phyloP scores from a whole-genome alignment of 2,113 vertebrate species.

The Clinocottus analis region DNA sequence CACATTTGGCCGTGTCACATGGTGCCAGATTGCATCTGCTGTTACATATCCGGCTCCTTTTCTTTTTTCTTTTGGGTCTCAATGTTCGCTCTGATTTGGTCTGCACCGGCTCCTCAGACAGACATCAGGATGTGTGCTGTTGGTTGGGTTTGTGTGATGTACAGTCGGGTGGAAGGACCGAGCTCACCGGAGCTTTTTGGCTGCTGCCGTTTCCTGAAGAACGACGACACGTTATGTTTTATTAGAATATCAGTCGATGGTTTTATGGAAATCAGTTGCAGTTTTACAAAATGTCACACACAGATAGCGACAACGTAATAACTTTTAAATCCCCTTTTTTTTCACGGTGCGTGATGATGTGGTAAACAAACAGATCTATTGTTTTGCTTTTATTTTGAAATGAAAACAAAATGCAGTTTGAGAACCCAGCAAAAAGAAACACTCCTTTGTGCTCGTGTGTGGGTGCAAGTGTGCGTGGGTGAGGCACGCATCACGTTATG shows the following conservation, averaged over 20 bases:
- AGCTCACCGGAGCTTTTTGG: not conserved
- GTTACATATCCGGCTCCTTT: not conserved
- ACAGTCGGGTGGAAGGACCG: not conserved
- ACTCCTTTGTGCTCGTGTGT: not conserved
- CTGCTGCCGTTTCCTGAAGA: not conserved
- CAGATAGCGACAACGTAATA: not conserved
- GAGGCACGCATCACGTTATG: not conserved
- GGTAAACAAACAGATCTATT: not conserved
- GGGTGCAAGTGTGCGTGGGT: not conserved
- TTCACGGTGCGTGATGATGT: not conserved
- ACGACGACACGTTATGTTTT: not conserved
- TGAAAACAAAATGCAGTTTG: not conserved
- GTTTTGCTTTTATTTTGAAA: not conserved
- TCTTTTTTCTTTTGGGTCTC: not conserved
- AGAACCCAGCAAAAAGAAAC: not conserved
- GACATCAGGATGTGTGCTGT: not conserved
- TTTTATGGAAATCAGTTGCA: not conserved
- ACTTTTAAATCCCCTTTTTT: not conserved
- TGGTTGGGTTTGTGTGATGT: not conserved
- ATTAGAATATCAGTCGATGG: not conserved
- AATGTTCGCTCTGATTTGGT: not conserved
- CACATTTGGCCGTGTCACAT: slow-evolving; percentile 26
- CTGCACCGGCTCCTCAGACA: not conserved
- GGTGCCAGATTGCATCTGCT: slow-evolving; percentile 15
- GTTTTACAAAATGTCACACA: not conserved